Evolutionary conservation across 2,113 vertebrate species (phyloP), one percentile per base, ranked within the genome.

Genomic region (Sylvia atricapilla): DNA sequence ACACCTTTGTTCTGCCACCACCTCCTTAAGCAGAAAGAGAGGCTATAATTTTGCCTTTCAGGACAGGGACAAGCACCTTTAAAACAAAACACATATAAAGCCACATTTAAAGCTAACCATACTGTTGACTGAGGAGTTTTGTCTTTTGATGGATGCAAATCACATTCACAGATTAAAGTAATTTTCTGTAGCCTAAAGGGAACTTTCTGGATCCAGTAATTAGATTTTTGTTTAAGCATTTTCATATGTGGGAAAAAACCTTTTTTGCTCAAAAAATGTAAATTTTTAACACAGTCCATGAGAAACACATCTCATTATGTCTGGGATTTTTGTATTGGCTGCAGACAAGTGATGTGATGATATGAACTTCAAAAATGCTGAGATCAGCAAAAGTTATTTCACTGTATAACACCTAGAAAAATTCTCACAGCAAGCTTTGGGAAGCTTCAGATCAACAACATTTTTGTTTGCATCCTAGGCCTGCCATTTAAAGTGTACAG

Each of bases 221-320:
- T 97, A 97, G 70, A 89, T 79, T 94, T 97, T 97, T 96, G 60
- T 96, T 96, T 97, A 98, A 98, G 86, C 47, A 95, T 97, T 98
- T 97, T 97, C 92, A 89, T 95, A 96, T 97, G 97, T 97, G 94
- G 83, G 86, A 94, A 92, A 92, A 95, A 89, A 44, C 24, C 30
- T 84, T 96, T 64, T 89, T 96, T 97, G 79, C n/a, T 93, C 53
- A 90, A 93, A 94, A 96, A 91, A 94, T 50, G 76, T 83, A 94
- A 87, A 90, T 95, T 90, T 97, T 91, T 91, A 97, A 77, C 82
- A 76, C 27, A 33, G 66, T 89, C 84, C 70, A 74, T 85, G 74
- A 97, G 68, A 97, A 97, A 96, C 88, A 92, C 82, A 59, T 84
- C 88, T 90, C 85, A 46, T 93, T 90, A 78, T 93, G 73, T 95